These are phyloP conservation scores for Lepidotrigona ventralis DNA, from an alignment of 1,140 invertebrate genomes.

Conservation along the genomic window DNA sequence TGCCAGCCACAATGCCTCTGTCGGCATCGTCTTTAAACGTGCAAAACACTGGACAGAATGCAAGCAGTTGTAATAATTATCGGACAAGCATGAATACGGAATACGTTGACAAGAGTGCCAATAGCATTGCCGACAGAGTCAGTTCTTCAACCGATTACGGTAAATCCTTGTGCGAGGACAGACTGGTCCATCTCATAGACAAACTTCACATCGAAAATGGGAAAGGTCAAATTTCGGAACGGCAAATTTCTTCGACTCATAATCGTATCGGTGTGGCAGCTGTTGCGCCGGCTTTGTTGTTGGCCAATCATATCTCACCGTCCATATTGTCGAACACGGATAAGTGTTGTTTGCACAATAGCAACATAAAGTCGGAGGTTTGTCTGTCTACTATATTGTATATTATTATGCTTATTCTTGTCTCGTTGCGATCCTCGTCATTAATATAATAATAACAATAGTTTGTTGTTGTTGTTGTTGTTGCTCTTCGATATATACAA, in stretches of 20 bases:
- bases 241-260: slow-evolving; percentile 46
- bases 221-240: slow-evolving; percentile 65
- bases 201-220: slow-evolving; percentile 73
- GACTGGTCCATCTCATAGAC: slow-evolving; percentile 70
- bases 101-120: slow-evolving; percentile 80
- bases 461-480: too few relatives aligned
- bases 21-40: slow-evolving; percentile 72
- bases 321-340: slow-evolving; percentile 58
- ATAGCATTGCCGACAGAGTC: slow-evolving; percentile 70
- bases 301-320: slow-evolving; percentile 72
- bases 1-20: slow-evolving; percentile 68
- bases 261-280: slow-evolving; percentile 58
- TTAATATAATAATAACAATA: too few relatives aligned
- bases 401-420: neutral
- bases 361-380: slow-evolving; percentile 71
- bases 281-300: slow-evolving; percentile 63
- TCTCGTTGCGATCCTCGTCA: too few relatives aligned
- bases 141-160: slow-evolving; percentile 54
- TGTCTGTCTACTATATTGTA: slow-evolving; percentile 19
- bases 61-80: slow-evolving; percentile 75
- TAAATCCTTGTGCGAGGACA: slow-evolving; percentile 68
- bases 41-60: slow-evolving; percentile 69
- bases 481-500: too few relatives aligned
- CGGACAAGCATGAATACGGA: slow-evolving; percentile 75
- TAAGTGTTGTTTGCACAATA: slow-evolving; percentile 72